Conservation (phyloP, 2,113 vertebrate species). For the Puma concolor region DNA sequence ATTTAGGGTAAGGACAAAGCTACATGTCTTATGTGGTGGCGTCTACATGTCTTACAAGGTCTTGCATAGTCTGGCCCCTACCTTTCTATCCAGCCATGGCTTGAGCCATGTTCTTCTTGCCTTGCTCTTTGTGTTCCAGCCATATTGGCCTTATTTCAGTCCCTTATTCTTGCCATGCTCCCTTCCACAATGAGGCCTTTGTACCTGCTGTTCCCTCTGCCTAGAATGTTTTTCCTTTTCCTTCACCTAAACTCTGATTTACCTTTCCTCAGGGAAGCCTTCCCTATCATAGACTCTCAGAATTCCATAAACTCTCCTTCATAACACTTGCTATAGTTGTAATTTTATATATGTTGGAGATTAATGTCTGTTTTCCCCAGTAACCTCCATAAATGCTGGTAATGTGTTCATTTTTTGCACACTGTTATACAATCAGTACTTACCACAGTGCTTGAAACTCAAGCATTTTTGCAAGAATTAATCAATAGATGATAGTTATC, state of each 20-base stretch:
- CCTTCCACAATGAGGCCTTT: constrained; percentile 46
- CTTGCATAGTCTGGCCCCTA: constrained; percentile 30
- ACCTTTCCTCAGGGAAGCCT: constrained; percentile 64
- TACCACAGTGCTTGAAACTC: constrained; percentile 35
- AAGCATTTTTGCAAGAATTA: constrained; percentile 47
- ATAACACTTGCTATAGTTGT: constrained; percentile 54
- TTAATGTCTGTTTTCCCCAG: constrained; percentile 4
- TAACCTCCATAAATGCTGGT: constrained; percentile 59
- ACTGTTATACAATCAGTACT: constrained; percentile 21
- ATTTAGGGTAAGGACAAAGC: constrained; percentile 54
- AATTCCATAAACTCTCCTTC: constrained; percentile 45
- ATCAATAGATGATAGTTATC: constrained; percentile 15
- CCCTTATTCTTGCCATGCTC: constrained; percentile 53
- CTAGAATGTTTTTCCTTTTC: constrained; percentile 58
- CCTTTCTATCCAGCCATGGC: constrained; percentile 51
- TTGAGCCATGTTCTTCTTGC: constrained; percentile 61
- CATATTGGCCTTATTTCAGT: constrained; percentile 51
- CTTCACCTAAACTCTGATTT: constrained; percentile 51
- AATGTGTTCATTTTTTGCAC: constrained; percentile 51
- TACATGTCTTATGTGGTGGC: constrained; percentile 24
- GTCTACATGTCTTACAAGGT: constrained; percentile 51
- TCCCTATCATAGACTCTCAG: constrained; percentile 58
- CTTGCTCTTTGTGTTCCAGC: constrained; percentile 58
- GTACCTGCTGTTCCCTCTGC: constrained; percentile 57
- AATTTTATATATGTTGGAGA: constrained; percentile 54